Base-by-base conservation (phyloP, 2,113 vertebrate species). In the Mungos mungo region DNA sequence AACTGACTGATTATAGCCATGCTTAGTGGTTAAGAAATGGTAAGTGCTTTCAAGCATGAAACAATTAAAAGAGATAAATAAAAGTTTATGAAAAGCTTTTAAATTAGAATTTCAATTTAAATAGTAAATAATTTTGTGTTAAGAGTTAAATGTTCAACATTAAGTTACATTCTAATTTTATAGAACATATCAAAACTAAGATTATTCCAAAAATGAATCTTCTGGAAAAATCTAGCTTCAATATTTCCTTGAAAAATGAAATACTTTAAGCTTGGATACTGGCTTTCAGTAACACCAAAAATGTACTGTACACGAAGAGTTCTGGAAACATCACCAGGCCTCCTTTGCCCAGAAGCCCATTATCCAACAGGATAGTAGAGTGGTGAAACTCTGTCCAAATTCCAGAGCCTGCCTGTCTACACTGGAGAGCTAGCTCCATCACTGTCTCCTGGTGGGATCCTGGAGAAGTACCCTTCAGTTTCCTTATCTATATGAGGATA, bases 191-290 rank as follows among this genome's bases (percentile, higher is more conserved):
- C 19, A 52, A 11, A 92, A 69, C 4, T 31, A 89, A 84, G 21
- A 86, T 94, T 74, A 50, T 80, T 57, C 45, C 47, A 69, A 68
- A 93, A 87, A 27, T 63, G 25, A 97, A 68, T 66, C 52, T 60
- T 54, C 57, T 71, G 47, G 29, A 66, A 90, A 74, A 91, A 33
- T 31, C 57, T 72, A 60, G 52, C 60, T 27, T 84, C 57, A n/a
- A 38, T 69, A 84, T 87, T 95, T 97, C 7, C 52, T 33, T 94
- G 5, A 71, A 84, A 97, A 95, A 82, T 90, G 76, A 71, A 95
- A 79, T 21, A 38, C 3, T 35, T 11, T 60, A 72, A 84, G 12
- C 25, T 83, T 63, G 14, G 54, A 72, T 65, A 66, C 15, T 79
- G 91, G 14, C 25, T 81, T 85, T 94, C 15, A 41, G 21, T 57